phyloP scores from a whole-genome alignment of 1,140 invertebrate genomes.

The Cydia pomonella region DNA sequence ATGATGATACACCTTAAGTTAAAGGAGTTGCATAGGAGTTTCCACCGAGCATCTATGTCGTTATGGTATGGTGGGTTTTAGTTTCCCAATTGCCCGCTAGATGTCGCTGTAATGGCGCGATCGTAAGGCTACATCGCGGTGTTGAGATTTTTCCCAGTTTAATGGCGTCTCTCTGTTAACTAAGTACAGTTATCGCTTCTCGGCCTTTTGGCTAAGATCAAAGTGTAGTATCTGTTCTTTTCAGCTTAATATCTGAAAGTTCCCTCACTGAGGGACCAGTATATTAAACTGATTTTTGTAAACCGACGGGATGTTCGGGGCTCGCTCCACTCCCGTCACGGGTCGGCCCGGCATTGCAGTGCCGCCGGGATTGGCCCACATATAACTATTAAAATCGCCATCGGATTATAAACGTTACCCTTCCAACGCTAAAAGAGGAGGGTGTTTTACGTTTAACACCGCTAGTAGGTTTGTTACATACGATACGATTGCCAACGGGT shows the following conservation, averaged over 20 bases:
- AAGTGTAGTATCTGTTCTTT: slow-evolving; percentile 16
- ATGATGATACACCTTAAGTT: too few species aligned
- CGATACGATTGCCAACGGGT: too few species aligned
- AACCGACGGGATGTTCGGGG: slow-evolving; percentile 74
- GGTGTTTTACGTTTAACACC: too few species aligned
- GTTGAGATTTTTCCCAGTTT: background rate
- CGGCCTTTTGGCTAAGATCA: slow-evolving; percentile 10
- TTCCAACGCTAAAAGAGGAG: too few species aligned
- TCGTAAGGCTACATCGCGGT: background rate
- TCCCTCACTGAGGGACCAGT: slow-evolving; percentile 38
- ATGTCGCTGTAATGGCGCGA: background rate
- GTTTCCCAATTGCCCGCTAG: background rate
- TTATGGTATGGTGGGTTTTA: background rate
- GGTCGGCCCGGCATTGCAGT: slow-evolving; percentile 84
- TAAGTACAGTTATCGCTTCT: background rate
- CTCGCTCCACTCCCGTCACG: slow-evolving; percentile 81
- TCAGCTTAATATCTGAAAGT: slow-evolving; percentile 78
- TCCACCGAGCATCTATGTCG: too few species aligned
- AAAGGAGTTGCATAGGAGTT: too few species aligned
- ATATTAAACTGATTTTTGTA: slow-evolving; percentile 80
- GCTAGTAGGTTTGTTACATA: too few species aligned
- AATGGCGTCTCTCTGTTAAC: background rate
- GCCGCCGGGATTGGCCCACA: slow-evolving; percentile 36
- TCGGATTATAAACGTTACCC: too few species aligned
- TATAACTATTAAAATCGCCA: background rate